Evolutionary conservation across 2,797 vertebrate genomes (phyloP), one percentile per base, ranked within the genome.

Genomic region (Silurus lanzhouensis): DNA sequence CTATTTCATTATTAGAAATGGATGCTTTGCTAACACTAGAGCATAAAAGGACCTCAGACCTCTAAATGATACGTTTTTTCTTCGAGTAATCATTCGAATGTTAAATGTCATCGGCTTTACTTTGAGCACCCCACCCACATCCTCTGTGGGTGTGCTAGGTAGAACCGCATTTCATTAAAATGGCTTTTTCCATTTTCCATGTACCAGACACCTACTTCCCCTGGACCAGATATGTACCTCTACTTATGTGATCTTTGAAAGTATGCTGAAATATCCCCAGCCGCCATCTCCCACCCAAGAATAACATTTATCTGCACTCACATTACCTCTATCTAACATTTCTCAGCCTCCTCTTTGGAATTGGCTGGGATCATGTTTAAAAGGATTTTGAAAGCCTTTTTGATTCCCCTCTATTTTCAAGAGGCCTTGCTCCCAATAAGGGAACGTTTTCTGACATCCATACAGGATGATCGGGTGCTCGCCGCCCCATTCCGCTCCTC

Each of bases 381-480:
- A 71, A 71, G 38, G 75, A 19, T 46, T 64, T 66, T 79, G 12
- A 74, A 85, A 80, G 55, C 13, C 48, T 58, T 82, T 82, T 31
- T 27, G 27, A 60, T 82, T 81, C 55, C 44, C n/a, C n/a, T 38
- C 38, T 38, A 38, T 38, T 81, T 66, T 66, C 61, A 55, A 55
- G 63, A 81, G 46, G 64, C 46, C 79, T 81, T n/a, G 61, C 64
- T 80, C 44, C 78, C 46, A 48, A n/a, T 81, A 15, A 19, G 78
- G 61, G 17, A 82, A 70, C 8, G 48, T 52, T 82, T 71, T 71
- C 22, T 22, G 67, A 82, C 67, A 44, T 46, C 6, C 14, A 88
- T 91, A 91, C 91, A 44, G 60, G 55, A 76, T 60, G 66, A 68
- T 78, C 46, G 90, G 93, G 92, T 90, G 84, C 63, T 55, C 38